phyloP scores from a whole-genome alignment of 2,888 invertebrate genomes.

The Hofmannophila pseudospretella region DNA sequence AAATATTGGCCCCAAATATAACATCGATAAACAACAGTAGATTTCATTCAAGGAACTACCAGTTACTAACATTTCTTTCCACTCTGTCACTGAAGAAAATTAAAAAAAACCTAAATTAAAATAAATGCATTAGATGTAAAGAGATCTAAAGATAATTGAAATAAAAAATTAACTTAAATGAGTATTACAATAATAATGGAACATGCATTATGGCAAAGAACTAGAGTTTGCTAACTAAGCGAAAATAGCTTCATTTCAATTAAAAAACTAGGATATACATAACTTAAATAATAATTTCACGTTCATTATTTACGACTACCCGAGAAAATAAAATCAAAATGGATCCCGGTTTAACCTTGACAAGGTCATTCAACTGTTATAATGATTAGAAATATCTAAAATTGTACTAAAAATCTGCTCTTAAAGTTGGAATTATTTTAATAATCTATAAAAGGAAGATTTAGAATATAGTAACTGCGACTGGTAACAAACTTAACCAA shows the following conservation, averaged over 20 bases:
- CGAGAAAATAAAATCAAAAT: background rate
- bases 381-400: background rate
- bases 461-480: slow-evolving; percentile 60
- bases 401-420: slow-evolving; percentile 13
- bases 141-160: slow-evolving; percentile 76
- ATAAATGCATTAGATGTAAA: slow-evolving; percentile 76
- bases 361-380: background rate
- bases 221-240: slow-evolving; percentile 74
- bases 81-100: slow-evolving; percentile 41
- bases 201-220: slow-evolving; percentile 79
- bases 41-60: slow-evolving; percentile 58
- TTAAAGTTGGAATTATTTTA: slow-evolving; percentile 12
- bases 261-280: slow-evolving; percentile 56
- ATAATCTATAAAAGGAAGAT: slow-evolving; percentile 32
- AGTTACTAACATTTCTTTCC: slow-evolving; percentile 38
- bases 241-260: slow-evolving; percentile 71
- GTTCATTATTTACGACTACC: slow-evolving; percentile 11
- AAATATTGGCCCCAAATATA: slow-evolving; percentile 54
- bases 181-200: slow-evolving; percentile 76
- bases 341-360: too few relatives aligned
- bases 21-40: slow-evolving; percentile 40
- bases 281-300: slow-evolving; percentile 29
- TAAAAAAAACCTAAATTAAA: slow-evolving; percentile 55
- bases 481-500: slow-evolving; percentile 67
- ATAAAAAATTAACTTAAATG: slow-evolving; percentile 70